phyloP scores from a whole-genome alignment of 2,888 invertebrate species.

The Strigamia maritima region DNA sequence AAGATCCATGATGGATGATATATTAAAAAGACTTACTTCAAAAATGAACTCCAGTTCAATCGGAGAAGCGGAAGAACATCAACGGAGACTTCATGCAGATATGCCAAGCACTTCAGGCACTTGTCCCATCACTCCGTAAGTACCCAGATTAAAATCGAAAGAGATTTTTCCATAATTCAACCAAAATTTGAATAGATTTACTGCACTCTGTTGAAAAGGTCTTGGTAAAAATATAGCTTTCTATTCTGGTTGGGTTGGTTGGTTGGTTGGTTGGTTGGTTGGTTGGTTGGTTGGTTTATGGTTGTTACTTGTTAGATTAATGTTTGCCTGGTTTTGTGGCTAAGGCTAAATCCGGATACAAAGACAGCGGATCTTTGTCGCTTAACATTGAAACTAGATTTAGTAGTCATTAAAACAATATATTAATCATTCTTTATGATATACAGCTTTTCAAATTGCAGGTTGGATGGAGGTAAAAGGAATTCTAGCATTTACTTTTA shows the following conservation, averaged over 20 bases:
- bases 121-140: slow-evolving; percentile 26
- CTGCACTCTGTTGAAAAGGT: neutral
- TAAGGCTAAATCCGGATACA: neutral
- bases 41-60: slow-evolving; percentile 74
- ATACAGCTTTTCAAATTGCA: too few species aligned
- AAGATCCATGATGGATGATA: slow-evolving; percentile 91
- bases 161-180: neutral
- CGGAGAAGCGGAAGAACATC: slow-evolving; percentile 42
- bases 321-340: neutral
- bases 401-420: neutral
- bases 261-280: too few species aligned
- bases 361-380: neutral
- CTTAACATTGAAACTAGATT: neutral
- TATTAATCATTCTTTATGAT: too few species aligned
- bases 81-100: slow-evolving; percentile 38
- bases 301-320: neutral
- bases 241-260: neutral
- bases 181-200: neutral
- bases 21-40: slow-evolving; percentile 77
- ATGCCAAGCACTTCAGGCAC: slow-evolving; percentile 41
- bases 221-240: neutral
- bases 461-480: too few species aligned
- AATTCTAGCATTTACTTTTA: too few species aligned
- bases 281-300: too few species aligned
- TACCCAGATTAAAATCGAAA: neutral